Base-by-base conservation (phyloP, 2,888 invertebrate genomes). In the Tortrix viridana region DNA sequence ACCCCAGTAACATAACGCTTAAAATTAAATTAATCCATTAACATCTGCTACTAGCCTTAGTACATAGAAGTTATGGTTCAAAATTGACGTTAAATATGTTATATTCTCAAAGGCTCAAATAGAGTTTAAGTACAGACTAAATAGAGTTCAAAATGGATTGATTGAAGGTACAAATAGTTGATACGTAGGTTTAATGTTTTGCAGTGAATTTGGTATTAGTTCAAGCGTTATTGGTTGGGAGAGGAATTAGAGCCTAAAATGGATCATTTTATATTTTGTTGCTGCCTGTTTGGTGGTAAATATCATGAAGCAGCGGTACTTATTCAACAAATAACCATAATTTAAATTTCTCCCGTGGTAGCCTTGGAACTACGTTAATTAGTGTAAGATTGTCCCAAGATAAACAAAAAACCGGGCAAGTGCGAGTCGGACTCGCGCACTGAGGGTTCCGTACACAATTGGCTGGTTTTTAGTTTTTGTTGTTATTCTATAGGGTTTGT, bases 121-220 rank as follows among this genome's bases (percentile, higher is more conserved):
- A 3, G 3, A 5, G 32, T 53, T 61, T 38, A 56, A 19, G 61
- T 1, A 1, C 1, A 5, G 7, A 0, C 12, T 32, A 1, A 19
- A 56, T 62, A 56, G 23, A 5, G 61, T 37, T 19, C 23, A 50
- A 46, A 50, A 18, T 55, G 43, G 32, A n/a, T 3, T 38, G 14
- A 37, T n/a, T 14, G 3, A 22, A 32, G 48, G 19, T 20, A 37
- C 41, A 37, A n/a, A 14, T 22, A 7, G 32, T 32, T 32, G 12
- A 32, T 32, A 32, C 6, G 19, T 32, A 20, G 54, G 32, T 38
- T 20, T 48, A 22, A 38, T 46, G 38, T 26, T 62, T 62, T 46
- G 46, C 26, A 37, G n/a, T 48, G 43, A 46, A 47, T 56, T 46
- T 37, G 20, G 46, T 26, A 47, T 56, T 22, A 55, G n/a, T 48